Evolutionary conservation across 2,888 invertebrate species (phyloP), one percentile per base, ranked within the genome.

Genomic region (Yponomeuta sedellus): DNA sequence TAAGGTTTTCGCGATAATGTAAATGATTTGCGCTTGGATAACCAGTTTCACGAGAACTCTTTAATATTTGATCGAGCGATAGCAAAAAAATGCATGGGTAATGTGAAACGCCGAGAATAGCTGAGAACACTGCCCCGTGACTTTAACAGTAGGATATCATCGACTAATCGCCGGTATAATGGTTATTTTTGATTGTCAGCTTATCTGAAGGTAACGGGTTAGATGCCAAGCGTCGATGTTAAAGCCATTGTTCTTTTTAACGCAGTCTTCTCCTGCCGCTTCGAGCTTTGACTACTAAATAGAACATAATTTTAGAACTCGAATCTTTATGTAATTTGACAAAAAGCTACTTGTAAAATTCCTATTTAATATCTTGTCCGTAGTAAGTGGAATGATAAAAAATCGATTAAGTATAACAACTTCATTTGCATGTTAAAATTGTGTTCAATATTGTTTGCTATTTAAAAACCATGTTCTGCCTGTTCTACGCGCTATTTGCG

Each of bases 151-250:
- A 58, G 19, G 58, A 58, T 58, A 58, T 58, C 58, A 20, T 10
- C 19, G 16, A 52, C 16, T 52, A 52, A 16, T 52, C 44, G 44
- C 44, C 44, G 44, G 44, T 19, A 58, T 58, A 58, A 58, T 58
- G 10, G 58, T 58, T 58, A 22, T 20, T 58, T 6, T 58, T 58
- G 22, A 20, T 58, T 58, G 22, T 22, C 20, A 58, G 58, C 22
- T 20, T 58, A 58, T 58, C 58, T 16, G 44, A 52, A 52, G 44
- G 12, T 44, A 10, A 44, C 73, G 73, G 80, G 84, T 81, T 75
- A 80, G 81, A 80, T 75, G 79, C 79, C 79, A 81, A 67, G 61
- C 52, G 62, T 66, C 64, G 64, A 74, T 72, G 74, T 75, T 72
- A 74, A 61, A 59, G 58, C 66, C 68, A 75, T 75, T 77, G 72